Evolutionary conservation across 2,113 vertebrate genomes (phyloP), one percentile per base, ranked within the genome.

Genomic region (Sprattus sprattus): DNA sequence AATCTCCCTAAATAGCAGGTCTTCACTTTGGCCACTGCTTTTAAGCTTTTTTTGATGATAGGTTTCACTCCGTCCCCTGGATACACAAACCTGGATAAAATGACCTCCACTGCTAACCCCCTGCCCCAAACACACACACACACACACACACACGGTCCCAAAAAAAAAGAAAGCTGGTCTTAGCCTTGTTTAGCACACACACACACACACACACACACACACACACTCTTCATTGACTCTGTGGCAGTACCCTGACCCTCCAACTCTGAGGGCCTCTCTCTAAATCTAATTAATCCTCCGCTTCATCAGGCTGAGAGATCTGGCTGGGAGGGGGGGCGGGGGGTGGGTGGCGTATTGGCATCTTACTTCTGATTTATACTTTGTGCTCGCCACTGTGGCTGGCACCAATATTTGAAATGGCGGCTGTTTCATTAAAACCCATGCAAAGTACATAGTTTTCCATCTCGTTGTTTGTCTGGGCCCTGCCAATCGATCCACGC

Each of bases 241-340:
- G 64, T 71, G 25, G 64, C 7, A 28, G 64, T 32, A 71, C 57
- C 22, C 57, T 64, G 57, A 64, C 64, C 64, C 64, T 71, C 25
- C 64, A 71, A 71, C 80, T 82, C 84, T 8, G 71, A 81, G 85
- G 88, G 85, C 82, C 13, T 90, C 90, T 71, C 15, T 91, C 86
- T 85, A 90, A 90, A 93, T 93, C 86, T 86, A 89, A 94, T 93
- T 93, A 92, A 90, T 92, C 90, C 86, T 89, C 84, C 84, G 89
- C 89, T 92, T 91, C 90, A 92, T 90, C 89, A 87, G 89, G 87
- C 89, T 90, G 92, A 92, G 87, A 92, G 91, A 92, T 91, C 89
- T 92, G 88, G 88, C 89, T 60, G 81, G 87, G 85, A 11, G n/a
- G 25, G n/a, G n/a, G 9, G 64, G n/a, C 13, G 44, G 22, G 39